phyloP scores from a whole-genome alignment of 2,113 vertebrate genomes.

The Pipa parva region DNA sequence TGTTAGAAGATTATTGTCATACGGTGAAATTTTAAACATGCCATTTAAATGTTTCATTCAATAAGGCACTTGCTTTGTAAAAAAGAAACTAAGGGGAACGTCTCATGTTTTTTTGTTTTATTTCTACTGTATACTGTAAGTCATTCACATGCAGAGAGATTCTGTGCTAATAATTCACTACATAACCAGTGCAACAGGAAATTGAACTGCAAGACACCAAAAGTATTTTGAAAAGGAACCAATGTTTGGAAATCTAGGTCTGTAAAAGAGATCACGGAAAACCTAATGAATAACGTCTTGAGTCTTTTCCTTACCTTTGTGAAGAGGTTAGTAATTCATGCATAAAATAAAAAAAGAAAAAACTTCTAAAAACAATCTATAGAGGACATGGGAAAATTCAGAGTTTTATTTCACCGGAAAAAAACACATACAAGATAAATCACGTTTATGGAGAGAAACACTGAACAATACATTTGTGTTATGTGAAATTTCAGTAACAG shows the following conservation, averaged over 20 bases:
- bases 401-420: constrained; percentile 44
- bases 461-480: constrained; percentile 38
- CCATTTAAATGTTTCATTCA: background rate
- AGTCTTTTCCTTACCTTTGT: constrained; percentile 49
- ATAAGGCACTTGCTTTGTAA: constrained; percentile 16
- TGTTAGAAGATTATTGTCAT: constrained; percentile 3
- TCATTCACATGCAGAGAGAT: constrained; percentile 45
- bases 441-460: constrained; percentile 47
- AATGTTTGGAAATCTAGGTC: constrained; percentile 48
- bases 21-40: background rate
- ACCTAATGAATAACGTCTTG: constrained; percentile 51
- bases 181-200: constrained; percentile 56
- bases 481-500: constrained; percentile 35
- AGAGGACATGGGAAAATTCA: constrained; percentile 30
- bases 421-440: constrained; percentile 24
- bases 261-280: constrained; percentile 61
- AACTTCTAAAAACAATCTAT: constrained; percentile 46
- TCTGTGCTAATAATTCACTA: constrained; percentile 48
- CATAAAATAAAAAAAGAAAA: constrained; percentile 44
- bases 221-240: constrained; percentile 51
- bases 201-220: constrained; percentile 58
- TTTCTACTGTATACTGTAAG: constrained; percentile 38
- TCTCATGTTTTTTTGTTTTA: constrained; percentile 49
- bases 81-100: constrained; percentile 43
- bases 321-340: constrained; percentile 43